phyloP scores from a whole-genome alignment of 2,888 invertebrate genomes.

The Zygothrica quintamaculata region DNA sequence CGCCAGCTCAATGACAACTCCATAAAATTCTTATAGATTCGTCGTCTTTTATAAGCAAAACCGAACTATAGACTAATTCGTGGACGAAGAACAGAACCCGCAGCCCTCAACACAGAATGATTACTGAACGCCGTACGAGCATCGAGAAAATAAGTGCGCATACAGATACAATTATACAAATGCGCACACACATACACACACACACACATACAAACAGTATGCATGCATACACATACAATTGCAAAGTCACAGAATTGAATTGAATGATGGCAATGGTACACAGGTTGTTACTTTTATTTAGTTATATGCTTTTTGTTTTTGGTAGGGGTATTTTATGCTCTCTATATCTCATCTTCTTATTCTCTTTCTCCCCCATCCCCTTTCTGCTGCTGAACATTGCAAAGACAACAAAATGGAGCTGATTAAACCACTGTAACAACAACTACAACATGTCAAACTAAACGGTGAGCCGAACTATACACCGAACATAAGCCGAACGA shows the following conservation, averaged over 20 bases:
- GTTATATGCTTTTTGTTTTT: slow-evolving; percentile 33
- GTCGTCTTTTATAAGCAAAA: slow-evolving; percentile 70
- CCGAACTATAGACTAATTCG: slow-evolving; percentile 19
- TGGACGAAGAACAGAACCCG: slow-evolving; percentile 72
- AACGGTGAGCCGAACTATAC: slow-evolving; percentile 5
- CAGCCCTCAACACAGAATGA: slow-evolving; percentile 82
- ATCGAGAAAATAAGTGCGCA: slow-evolving; percentile 58
- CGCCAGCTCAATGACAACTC: slow-evolving; percentile 64
- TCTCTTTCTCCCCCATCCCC: slow-evolving; percentile 16
- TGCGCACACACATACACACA: slow-evolving; percentile 14
- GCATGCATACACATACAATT: slow-evolving; percentile 5
- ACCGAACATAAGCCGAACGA: slow-evolving; percentile 51
- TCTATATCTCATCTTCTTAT: slow-evolving; percentile 15
- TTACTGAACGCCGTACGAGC: slow-evolving; percentile 79
- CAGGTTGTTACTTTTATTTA: slow-evolving; percentile 47
- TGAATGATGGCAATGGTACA: slow-evolving; percentile 57
- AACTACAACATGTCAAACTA: no score
- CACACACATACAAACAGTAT: slow-evolving; percentile 17
- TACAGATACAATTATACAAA: slow-evolving; percentile 33
- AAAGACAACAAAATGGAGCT: slow-evolving; percentile 59
- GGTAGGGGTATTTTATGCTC: slow-evolving; percentile 38
- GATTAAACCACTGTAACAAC: slow-evolving; percentile 49
- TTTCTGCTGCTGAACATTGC: slow-evolving; percentile 7
- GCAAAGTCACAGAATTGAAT: slow-evolving; percentile 49
- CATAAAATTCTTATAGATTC: slow-evolving; percentile 57